Evolutionary conservation across 1,140 invertebrate species (phyloP), one percentile per base, ranked within the genome.

Genomic region (Hylaeus volcanicus): DNA sequence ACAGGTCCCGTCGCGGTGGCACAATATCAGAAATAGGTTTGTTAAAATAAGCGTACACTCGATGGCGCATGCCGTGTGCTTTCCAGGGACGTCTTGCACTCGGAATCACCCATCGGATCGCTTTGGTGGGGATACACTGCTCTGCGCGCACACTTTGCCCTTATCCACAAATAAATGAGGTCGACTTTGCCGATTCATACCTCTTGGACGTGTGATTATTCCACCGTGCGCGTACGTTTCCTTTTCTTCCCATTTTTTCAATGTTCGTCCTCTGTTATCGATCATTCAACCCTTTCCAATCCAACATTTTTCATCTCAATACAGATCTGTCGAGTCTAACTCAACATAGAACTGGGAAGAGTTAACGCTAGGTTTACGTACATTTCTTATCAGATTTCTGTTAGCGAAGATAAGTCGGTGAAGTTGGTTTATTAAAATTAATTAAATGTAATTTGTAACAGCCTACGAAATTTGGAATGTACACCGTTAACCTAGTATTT

Each of bases 1-100:
- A 87, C 83, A 86, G 86, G 53, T 73, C 63, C 72, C 87, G 78
- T 84, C 64, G 78, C 66, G 81, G 85, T 87, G 87, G 84, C 86
- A 81, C 88, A 88, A 88, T 89, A 89, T 89, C 88, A 89, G 88
- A 89, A 89, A 89, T 89, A 89, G 88, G 88, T 87, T 89, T 89
- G 88, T 89, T 89, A 89, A 89, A 89, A 89, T 89, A 89, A 89
- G 84, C 88, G 86, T 88, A 88, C 86, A 80, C 87, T 86, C 85
- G 81, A 88, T 81, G 85, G 75, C 84, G 86, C 79, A 84, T 84
- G 84, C 78, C 77, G 86, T 64, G 75, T 0, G 51, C 68, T 77
- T 75, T 70, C 74, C 86, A 88, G 86, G 86, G 86, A 88, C 83
- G 86, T 85, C 79, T 80, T 73, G 72, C 58, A 26, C 39, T 81